Evolutionary conservation across 1,140 invertebrate species (phyloP).

Genomic region (Monomorium pharaonis): DNA sequence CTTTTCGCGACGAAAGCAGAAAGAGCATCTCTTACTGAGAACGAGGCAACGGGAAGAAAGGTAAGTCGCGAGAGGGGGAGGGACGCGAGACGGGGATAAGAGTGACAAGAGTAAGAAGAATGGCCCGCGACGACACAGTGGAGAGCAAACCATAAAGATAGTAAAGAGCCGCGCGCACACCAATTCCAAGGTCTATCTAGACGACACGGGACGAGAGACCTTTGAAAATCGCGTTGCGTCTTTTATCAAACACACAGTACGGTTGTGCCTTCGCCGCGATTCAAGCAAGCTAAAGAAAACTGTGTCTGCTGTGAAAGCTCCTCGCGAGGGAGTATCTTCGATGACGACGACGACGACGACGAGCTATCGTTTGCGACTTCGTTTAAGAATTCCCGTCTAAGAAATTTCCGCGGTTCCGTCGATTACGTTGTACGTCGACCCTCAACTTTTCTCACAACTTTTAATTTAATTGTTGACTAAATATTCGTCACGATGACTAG

Average conservation of each 20-base stretch:
- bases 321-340: slow-evolving; percentile 22
- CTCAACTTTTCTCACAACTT: background rate
- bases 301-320: slow-evolving; percentile 48
- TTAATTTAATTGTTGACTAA: background rate
- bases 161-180: slow-evolving; percentile 55
- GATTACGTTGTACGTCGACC: background rate
- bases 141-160: slow-evolving; percentile 58
- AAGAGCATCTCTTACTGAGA: slow-evolving; percentile 52
- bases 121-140: slow-evolving; percentile 45
- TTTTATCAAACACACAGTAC: slow-evolving; percentile 54
- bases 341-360: slow-evolving; percentile 31
- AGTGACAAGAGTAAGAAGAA: slow-evolving; percentile 59
- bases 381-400: slow-evolving; percentile 12
- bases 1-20: slow-evolving; percentile 39
- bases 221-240: slow-evolving; percentile 58
- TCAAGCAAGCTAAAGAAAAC: slow-evolving; percentile 50
- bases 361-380: slow-evolving; percentile 34
- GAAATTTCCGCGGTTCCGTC: background rate
- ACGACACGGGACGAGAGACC: slow-evolving; percentile 51
- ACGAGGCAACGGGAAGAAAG: slow-evolving; percentile 35
- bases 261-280: slow-evolving; percentile 48
- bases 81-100: slow-evolving; percentile 37
- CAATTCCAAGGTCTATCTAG: slow-evolving; percentile 53
- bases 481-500: background rate
- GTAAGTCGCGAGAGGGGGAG: slow-evolving; percentile 24